These are phyloP conservation scores for Hirtodrosophila cameraria DNA, from an alignment of 2,888 invertebrate species.

Conservation along the genomic window DNA sequence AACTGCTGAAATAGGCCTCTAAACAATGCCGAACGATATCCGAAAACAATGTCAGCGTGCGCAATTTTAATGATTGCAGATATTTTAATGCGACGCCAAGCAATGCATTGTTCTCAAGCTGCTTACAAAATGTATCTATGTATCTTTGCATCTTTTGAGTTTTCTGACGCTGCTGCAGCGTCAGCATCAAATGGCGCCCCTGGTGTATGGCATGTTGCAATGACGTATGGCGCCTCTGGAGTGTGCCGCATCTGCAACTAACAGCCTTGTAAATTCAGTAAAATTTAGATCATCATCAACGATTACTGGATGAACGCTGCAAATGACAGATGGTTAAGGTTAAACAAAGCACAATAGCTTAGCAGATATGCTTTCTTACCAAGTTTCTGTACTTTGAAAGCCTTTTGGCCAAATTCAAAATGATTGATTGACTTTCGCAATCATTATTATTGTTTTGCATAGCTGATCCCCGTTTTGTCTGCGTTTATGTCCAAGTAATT, in stretches of 20 bases:
- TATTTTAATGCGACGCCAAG: constrained; percentile 80
- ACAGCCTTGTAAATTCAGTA: neutral
- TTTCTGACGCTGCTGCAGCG: constrained; percentile 21
- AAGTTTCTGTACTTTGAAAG: constrained; percentile 40
- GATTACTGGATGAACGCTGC: constrained; percentile 4
- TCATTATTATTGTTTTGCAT: constrained; percentile 65
- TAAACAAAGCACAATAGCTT: neutral
- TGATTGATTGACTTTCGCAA: constrained; percentile 71
- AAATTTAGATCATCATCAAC: constrained; percentile 12
- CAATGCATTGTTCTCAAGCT: constrained; percentile 71
- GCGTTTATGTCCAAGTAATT: constrained; percentile 63
- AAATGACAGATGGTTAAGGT: neutral
- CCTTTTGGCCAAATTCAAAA: constrained; percentile 59
- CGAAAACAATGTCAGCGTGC: constrained; percentile 76
- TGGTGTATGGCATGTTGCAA: neutral
- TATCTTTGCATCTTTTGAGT: constrained; percentile 19
- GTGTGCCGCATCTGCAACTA: constrained; percentile 29
- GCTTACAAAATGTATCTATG: constrained; percentile 43
- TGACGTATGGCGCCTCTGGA: constrained; percentile 15
- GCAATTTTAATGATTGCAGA: constrained; percentile 80
- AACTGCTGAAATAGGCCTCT: constrained; percentile 31
- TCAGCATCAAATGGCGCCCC: constrained; percentile 35
- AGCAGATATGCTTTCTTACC: constrained; percentile 9
- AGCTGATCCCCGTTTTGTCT: constrained; percentile 49
- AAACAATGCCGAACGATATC: constrained; percentile 65